These are phyloP conservation scores for Microchrysa polita DNA, from an alignment of 2,888 invertebrate genomes.

Conservation along the genomic window DNA sequence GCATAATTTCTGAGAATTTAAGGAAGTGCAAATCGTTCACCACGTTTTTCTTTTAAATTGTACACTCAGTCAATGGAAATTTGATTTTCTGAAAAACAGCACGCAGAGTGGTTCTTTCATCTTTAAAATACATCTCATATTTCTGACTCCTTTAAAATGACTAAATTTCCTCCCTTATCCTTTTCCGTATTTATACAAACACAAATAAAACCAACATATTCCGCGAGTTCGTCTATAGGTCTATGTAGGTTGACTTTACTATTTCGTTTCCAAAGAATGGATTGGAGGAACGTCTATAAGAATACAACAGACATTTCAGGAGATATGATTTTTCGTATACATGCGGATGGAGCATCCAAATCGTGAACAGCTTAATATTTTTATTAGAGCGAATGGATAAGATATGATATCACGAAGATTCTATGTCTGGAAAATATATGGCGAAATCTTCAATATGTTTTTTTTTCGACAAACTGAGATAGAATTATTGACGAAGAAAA, in stretches of 20 bases:
- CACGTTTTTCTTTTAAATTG: too few species aligned
- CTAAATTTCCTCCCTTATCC: not conserved
- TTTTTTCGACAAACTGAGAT: not conserved
- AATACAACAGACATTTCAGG: not conserved
- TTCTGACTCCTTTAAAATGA: too few species aligned
- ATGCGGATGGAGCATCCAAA: conserved; percentile 34
- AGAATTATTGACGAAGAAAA: not conserved
- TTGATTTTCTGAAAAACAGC: too few species aligned
- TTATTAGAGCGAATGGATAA: not conserved
- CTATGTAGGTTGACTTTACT: not conserved
- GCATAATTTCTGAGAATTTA: too few species aligned
- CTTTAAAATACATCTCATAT: too few species aligned
- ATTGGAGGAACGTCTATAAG: not conserved
- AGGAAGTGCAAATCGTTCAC: too few species aligned
- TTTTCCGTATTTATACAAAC: not conserved
- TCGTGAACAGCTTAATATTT: conserved; percentile 11
- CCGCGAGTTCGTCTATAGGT: not conserved
- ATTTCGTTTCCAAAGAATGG: not conserved
- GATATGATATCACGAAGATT: not conserved
- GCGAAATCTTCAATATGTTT: not conserved
- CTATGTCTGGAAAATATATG: too few species aligned
- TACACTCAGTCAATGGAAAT: too few species aligned
- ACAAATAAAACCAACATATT: not conserved
- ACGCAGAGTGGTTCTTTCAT: too few species aligned
- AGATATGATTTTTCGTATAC: conserved; percentile 29